Evolutionary conservation across 2,888 invertebrate species (phyloP), one percentile per base, ranked within the genome.

Genomic region (Oligia fasciuncula): DNA sequence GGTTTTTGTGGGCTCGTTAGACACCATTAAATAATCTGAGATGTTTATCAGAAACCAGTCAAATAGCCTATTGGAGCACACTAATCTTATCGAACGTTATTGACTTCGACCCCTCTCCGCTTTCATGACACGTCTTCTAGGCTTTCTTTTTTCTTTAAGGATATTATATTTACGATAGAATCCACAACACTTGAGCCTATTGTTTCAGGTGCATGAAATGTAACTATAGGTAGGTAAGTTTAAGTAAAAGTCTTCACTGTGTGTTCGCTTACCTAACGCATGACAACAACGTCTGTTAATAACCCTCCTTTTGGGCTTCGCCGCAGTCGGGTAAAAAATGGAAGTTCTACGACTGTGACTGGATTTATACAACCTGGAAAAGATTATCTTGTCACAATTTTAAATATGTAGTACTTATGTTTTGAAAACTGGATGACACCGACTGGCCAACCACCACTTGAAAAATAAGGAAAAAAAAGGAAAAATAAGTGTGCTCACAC

Each of bases 31-130:
- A n/a, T n/a, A n/a, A n/a, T n/a, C n/a, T n/a, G n/a, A n/a, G n/a
- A n/a, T n/a, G n/a, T n/a, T n/a, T n/a, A n/a, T n/a, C n/a, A n/a
- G n/a, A n/a, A n/a, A n/a, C n/a, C n/a, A n/a, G n/a, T n/a, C n/a
- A n/a, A n/a, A n/a, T n/a, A n/a, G n/a, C n/a, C 51, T 17, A 51
- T 17, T 51, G 51, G 5, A 67, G 62, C 66, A 77, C 79, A 77
- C 71, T 67, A 46, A 74, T 79, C 60, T 68, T 79, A 86, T 78
- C 77, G 76, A 77, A 66, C 46, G 62, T 60, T 49, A 77, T 77
- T 77, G 68, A 79, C 76, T 63, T 67, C 71, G 35, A 51, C 51
- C 63, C 60, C 43, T 73, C 9, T 60, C 62, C 40, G 19, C 40
- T 67, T 14, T 40, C 19, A 40, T 14, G 68, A 72, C 35, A 63